These are phyloP conservation scores for Labrus mixtus DNA, from an alignment of 2,113 vertebrate genomes.

Conservation along the genomic window DNA sequence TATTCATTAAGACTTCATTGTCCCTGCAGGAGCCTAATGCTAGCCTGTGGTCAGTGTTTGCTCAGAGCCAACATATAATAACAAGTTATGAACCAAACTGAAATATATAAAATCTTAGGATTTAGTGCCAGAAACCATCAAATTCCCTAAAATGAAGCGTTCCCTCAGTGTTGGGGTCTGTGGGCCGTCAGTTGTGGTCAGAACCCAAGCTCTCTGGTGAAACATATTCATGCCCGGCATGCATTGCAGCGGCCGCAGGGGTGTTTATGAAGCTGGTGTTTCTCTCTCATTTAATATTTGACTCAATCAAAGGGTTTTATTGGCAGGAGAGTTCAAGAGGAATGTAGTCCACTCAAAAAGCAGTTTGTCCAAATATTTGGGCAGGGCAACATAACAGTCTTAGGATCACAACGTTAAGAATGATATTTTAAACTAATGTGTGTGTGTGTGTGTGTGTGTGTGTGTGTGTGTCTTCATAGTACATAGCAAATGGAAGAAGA, in stretches of 20 bases:
- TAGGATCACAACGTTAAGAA: neutral
- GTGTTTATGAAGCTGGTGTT: conserved; percentile 48
- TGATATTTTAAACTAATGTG: neutral
- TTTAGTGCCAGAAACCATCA: conserved; percentile 55
- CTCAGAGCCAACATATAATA: conserved; percentile 63
- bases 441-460: too few relatives aligned
- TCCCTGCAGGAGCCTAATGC: conserved; percentile 32
- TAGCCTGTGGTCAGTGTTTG: conserved; percentile 46
- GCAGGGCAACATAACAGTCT: neutral
- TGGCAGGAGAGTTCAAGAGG: neutral
- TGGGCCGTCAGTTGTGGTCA: conserved; percentile 62
- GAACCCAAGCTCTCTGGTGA: conserved; percentile 40
- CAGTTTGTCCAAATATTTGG: neutral
- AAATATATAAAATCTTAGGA: conserved; percentile 64
- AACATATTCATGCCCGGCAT: conserved; percentile 50
- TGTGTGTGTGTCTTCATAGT: too few relatives aligned
- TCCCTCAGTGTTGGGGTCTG: conserved; percentile 56
- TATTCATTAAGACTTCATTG: conserved; percentile 34
- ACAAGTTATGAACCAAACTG: conserved; percentile 52
- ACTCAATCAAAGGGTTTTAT: neutral
- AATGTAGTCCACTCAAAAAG: neutral
- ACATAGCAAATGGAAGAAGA: too few relatives aligned
- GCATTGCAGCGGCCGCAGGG: conserved; percentile 15
- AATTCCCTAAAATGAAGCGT: conserved; percentile 40
- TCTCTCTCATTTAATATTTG: conserved; percentile 1